Conservation (phyloP, 1,140 invertebrate genomes). For the Batillaria attramentaria region DNA sequence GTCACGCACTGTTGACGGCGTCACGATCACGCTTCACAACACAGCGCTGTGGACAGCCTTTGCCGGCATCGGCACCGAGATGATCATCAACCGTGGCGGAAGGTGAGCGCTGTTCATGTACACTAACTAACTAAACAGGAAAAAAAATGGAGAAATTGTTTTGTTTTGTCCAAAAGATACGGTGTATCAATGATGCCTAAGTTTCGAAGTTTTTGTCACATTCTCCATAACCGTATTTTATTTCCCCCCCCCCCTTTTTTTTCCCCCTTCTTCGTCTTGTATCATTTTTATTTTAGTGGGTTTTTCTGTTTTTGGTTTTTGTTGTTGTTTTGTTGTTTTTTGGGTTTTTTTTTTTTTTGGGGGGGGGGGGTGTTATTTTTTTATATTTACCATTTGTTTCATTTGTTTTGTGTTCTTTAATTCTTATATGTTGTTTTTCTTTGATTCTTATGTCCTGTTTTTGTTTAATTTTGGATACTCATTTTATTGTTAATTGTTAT, state of each 20-base stretch:
- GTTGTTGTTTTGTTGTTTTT: neutral
- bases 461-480: neutral
- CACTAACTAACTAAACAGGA: neutral
- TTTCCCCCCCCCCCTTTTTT: too few relatives aligned
- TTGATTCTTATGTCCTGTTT: neutral
- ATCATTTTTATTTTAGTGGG: neutral
- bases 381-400: neutral
- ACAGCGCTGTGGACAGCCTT: conserved; percentile 97
- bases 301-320: neutral
- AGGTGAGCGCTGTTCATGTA: conserved; percentile 87
- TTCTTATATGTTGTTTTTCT: neutral
- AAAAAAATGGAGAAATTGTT: too few relatives aligned
- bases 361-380: neutral
- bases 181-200: too few relatives aligned
- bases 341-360: neutral
- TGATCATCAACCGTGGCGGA: conserved; percentile 99
- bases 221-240: neutral
- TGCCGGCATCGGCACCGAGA: conserved; percentile 96
- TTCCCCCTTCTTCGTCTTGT: neutral
- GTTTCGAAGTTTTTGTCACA: neutral
- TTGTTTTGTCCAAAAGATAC: too few relatives aligned
- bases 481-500: too few relatives aligned
- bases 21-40: conserved; percentile 82
- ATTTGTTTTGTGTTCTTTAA: neutral
- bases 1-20: too few relatives aligned